These are phyloP conservation scores for Andricus quercusramuli DNA, from an alignment of 2,888 invertebrate genomes.

Conservation along the genomic window DNA sequence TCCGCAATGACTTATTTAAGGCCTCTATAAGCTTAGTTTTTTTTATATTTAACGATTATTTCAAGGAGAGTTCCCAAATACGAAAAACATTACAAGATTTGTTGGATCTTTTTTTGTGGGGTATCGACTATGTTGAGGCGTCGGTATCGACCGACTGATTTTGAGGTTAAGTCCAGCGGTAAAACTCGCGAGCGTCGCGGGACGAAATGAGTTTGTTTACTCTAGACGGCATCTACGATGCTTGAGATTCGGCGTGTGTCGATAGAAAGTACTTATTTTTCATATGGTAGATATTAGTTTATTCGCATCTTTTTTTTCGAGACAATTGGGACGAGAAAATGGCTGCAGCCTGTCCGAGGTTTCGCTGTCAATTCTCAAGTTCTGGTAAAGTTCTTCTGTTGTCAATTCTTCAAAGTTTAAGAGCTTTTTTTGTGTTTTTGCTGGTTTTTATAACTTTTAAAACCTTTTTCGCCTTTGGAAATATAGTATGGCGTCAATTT, in stretches of 20 bases:
- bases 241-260: not conserved
- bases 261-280: not conserved
- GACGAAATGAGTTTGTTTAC: slow-evolving; percentile 31
- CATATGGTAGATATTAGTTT: not conserved
- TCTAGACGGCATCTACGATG: not conserved
- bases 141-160: slow-evolving; percentile 34
- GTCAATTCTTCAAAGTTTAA: not conserved
- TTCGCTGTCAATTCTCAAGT: slow-evolving; percentile 29
- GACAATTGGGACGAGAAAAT: slow-evolving; percentile 35
- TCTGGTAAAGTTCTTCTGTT: slow-evolving; percentile 52
- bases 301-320: not conserved
- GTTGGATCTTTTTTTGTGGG: not conserved
- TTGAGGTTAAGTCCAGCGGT: slow-evolving; percentile 20
- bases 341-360: slow-evolving; percentile 23
- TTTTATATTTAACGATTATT: not conserved
- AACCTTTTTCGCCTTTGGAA: not conserved
- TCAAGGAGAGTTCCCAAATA: not conserved
- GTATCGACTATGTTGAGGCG: slow-evolving; percentile 20
- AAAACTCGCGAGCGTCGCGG: slow-evolving; percentile 10
- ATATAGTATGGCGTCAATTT: not conserved
- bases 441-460: not conserved
- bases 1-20: no score
- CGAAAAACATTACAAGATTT: not conserved
- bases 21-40: not conserved
- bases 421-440: not conserved